Base-by-base conservation (phyloP, 2,797 vertebrate genomes). In the Coreius guichenoti region DNA sequence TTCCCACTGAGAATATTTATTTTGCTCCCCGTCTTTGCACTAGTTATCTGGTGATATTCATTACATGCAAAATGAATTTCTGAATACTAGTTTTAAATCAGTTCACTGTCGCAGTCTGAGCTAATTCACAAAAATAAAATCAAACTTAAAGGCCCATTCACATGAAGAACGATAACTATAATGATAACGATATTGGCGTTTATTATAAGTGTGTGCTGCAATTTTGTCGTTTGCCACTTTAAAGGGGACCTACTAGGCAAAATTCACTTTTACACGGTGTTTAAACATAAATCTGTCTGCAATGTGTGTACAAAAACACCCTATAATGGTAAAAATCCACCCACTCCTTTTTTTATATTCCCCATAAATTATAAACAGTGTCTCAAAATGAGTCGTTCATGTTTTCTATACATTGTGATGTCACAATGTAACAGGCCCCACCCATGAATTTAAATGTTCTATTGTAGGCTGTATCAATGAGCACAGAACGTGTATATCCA, bases 1-100 rank as follows among this genome's bases (percentile, higher is more conserved):
- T 78, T 58, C 76, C 56, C 56, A 6, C n/a, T 1, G 76, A 29
- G 54, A 29, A 43, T 7, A 43, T 45, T 29, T 45, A 0, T 78
- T 78, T 63, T n/a, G 12, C 31, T 36, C 9, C 33, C 65, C 33
- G 9, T 39, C 33, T 77, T 16, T 77, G 74, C 74, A 16, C 74
- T 56, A 36, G 51, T 56, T 74, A 33, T 31, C 45, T 76, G 29
- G 11, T 23, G 49, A 49, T 74, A 74, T 49, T 74, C 70, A 73
- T 49, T 12, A 47, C 16, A 73, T 29, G 12, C n/a, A 1, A 61
- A 61, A 61, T 26, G 0, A 26, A 45, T 72, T 8, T 2, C 39
- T 26, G n/a, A 47, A 47, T 26, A 26, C 26, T 4, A 19, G 16
- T 45, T 72, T 72, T 45, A 45, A 45, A 70, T 45, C 39, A 9